Base-by-base conservation (phyloP, 2,797 vertebrate species). In the Sebastes matsubarae region DNA sequence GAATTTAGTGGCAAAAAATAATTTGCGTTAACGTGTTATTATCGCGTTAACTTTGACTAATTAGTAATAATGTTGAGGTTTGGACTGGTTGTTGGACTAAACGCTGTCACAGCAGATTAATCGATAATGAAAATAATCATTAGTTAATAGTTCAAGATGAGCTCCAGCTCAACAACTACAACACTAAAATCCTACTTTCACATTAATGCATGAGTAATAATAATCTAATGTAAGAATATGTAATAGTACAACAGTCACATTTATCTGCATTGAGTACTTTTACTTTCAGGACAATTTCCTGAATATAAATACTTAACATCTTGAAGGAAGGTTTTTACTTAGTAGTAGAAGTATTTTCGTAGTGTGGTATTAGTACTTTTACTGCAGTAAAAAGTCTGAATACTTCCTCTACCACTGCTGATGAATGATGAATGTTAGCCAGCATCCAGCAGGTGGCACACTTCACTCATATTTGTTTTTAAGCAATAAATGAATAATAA, bases 391-490 rank as follows among this genome's bases (percentile, higher is more conserved):
- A 69, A 14, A 2, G 36, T 46, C 36, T 20, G 30, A 24, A 13
- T 9, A 60, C 18, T 61, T 27, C 38, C 42, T 50, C 14, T 10
- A 8, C 32, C n/a, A 18, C 13, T 34, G 52, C 60, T 58, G 63
- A 22, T 30, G 54, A 46, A 46, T 16, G 38, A 42, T 42, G 42
- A 46, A 16, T 60, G 69, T 59, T 18, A 9, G 20, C 10, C 36
- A 32, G 5, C 38, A n/a, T 18, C 64, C 89, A 87, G 77, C 83
- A 84, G 87, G 68, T 27, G 81, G 85, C 4, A 18, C 16, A 7
- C 24, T 77, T 20, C 20, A 6, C 24, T 27, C 10, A 12, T 11
- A 22, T 58, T 61, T n/a, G 7, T 32, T 27, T 32, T 25, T 32
- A 6, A 16, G 42, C 5, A 3, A 42, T 42, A 42, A 6, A 42